phyloP scores from a whole-genome alignment of 1,140 invertebrate species.

The Trypoxylus dichotomus region DNA sequence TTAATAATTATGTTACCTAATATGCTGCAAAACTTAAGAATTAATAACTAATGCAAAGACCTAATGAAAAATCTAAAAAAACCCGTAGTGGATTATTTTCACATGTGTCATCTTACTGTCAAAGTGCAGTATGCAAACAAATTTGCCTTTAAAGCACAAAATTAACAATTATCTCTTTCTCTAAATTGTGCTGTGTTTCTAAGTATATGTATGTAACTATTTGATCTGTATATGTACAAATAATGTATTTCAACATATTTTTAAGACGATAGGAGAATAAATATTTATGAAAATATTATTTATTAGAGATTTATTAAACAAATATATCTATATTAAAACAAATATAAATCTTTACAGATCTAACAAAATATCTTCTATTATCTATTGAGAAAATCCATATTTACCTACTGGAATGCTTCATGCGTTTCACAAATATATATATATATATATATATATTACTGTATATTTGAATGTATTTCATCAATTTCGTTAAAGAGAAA shows the following conservation, averaged over 20 bases:
- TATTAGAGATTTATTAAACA: conserved; percentile 4
- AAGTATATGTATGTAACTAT: neutral
- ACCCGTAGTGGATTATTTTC: no score
- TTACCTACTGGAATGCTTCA: conserved; percentile 12
- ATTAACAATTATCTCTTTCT: neutral
- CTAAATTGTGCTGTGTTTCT: neutral
- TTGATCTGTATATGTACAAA: conserved; percentile 8
- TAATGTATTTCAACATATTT: neutral
- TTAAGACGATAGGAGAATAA: neutral
- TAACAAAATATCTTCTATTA: conserved; percentile 6
- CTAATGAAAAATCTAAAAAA: no score
- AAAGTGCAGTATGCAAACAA: no score
- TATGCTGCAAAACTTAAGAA: neutral
- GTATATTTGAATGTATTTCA: neutral
- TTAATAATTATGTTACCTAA: neutral
- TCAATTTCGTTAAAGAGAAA: neutral
- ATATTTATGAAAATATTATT: neutral
- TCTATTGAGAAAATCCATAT: neutral
- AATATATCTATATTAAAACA: neutral
- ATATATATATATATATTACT: neutral
- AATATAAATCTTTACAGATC: neutral
- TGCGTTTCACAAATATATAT: neutral
- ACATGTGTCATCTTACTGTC: no score
- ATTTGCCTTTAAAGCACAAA: conserved; percentile 3
- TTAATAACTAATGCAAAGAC: no score